Evolutionary conservation across 2,113 vertebrate genomes (phyloP).

Genomic region (Gadus macrocephalus): DNA sequence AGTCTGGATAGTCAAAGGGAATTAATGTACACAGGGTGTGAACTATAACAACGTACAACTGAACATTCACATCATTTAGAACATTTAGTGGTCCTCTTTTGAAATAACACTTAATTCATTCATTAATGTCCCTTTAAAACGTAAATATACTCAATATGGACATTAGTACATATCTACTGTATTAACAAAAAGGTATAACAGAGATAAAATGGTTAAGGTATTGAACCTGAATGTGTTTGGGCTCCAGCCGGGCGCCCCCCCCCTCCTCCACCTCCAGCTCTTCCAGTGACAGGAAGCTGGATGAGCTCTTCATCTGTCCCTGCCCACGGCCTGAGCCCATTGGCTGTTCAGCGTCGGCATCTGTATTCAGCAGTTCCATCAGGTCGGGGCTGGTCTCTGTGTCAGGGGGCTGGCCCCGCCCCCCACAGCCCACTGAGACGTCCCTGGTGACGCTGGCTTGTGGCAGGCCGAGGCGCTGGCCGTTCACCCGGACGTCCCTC

Average conservation of each 20-base stretch:
- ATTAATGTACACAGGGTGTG: too few species aligned
- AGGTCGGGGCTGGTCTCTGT: constrained; percentile 6
- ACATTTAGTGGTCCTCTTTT: too few species aligned
- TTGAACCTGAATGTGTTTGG: constrained; percentile 75
- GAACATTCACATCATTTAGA: too few species aligned
- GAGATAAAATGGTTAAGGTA: too few species aligned
- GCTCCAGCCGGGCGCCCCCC: constrained; percentile 70
- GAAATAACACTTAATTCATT: too few species aligned
- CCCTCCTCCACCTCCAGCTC: constrained; percentile 80
- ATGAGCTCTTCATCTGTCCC: constrained; percentile 36
- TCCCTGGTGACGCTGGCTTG: constrained; percentile 79
- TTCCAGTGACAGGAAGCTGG: constrained; percentile 68
- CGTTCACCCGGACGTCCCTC: constrained; percentile 71
- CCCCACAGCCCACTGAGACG: constrained; percentile 76
- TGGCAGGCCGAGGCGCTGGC: constrained; percentile 72
- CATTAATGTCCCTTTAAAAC: too few species aligned
- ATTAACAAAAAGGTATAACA: too few species aligned
- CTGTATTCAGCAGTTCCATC: not conserved
- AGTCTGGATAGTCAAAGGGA: too few species aligned
- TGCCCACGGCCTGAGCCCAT: constrained; percentile 2
- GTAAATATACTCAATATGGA: too few species aligned
- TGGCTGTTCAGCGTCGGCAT: constrained; percentile 18
- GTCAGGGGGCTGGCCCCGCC: constrained; percentile 25
- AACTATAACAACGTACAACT: too few species aligned
- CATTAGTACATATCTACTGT: too few species aligned